Evolutionary conservation across 2,113 vertebrate species (phyloP), one percentile per base, ranked within the genome.

Genomic region (Glareola pratincola): DNA sequence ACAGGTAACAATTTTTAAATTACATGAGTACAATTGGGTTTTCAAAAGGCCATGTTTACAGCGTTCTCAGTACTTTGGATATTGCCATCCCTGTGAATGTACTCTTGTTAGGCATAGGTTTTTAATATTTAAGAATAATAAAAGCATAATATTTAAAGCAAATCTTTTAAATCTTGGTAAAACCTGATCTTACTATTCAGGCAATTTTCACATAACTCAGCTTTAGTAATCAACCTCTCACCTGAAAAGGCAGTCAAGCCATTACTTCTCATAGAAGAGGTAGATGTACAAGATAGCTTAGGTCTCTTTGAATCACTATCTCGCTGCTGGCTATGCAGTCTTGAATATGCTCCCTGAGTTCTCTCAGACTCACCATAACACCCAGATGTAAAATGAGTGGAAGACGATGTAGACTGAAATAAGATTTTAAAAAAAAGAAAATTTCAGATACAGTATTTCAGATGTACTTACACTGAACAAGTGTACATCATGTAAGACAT

Each of bases 251-350:
- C 96, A 98, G 98, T 97, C 60, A 99, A 98, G 87, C 98, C 98
- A 82, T 97, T 97, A 97, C 97, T 98, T 98, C 98, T 98, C 86
- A 98, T 96, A 82, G 97, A 90, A 69, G 99, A 98, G 94, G 98
- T 98, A 98, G 98, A 97, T 43, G 98, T 98, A 98, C 98, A 99
- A 18, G 99, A 99, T 67, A 99, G 98, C 96, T 99, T 99, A 96
- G 99, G 99, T 97, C 99, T 98, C 98, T 99, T 99, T 79, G 99
- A 98, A 93, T 99, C 99, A 21, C 98, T 98, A 91, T 99, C 99
- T 86, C 98, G 98, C 67, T 97, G 98, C 79, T 98, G 97, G 84
- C 97, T 98, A 78, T 99, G 98, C 34, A 99, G 96, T 95, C 98
- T 98, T n/a, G 99, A 98, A 84, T 98, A 98, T 39, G 98, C 97